These are phyloP conservation scores for Salpingus planirostris DNA, from an alignment of 2,888 invertebrate genomes.

Conservation along the genomic window DNA sequence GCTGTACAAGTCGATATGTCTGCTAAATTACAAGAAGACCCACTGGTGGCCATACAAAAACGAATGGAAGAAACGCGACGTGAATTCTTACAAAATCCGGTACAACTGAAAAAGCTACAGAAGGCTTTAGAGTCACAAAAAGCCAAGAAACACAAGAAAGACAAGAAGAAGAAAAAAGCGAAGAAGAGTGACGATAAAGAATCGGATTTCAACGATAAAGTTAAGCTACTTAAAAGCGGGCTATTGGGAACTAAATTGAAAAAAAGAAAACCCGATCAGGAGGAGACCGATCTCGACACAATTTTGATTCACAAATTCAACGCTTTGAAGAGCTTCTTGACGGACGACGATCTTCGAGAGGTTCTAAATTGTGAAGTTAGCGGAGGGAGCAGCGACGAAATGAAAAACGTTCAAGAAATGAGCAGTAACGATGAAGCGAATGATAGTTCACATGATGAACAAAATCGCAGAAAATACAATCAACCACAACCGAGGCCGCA, in stretches of 20 bases:
- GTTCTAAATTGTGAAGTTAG: constrained; percentile 39
- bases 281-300: constrained; percentile 52
- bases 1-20: constrained; percentile 60
- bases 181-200: constrained; percentile 24
- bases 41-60: constrained; percentile 79
- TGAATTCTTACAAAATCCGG: constrained; percentile 82
- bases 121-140: constrained; percentile 59
- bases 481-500: constrained; percentile 2
- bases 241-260: constrained; percentile 24
- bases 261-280: constrained; percentile 34
- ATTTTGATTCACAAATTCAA: constrained; percentile 63
- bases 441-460: neutral
- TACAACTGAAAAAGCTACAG: constrained; percentile 79
- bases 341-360: constrained; percentile 35
- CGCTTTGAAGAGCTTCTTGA: constrained; percentile 51
- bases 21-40: constrained; percentile 89
- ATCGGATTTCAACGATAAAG: constrained; percentile 21
- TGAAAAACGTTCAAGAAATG: no score
- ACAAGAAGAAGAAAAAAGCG: constrained; percentile 22
- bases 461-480: constrained; percentile 6
- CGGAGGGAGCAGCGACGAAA: constrained; percentile 10
- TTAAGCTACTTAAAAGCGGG: neutral
- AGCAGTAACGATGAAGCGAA: constrained; percentile 3
- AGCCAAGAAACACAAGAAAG: constrained; percentile 46
- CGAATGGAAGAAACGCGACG: constrained; percentile 81